phyloP scores from a whole-genome alignment of 2,797 vertebrate species.

The Corythornis leucogaster region DNA sequence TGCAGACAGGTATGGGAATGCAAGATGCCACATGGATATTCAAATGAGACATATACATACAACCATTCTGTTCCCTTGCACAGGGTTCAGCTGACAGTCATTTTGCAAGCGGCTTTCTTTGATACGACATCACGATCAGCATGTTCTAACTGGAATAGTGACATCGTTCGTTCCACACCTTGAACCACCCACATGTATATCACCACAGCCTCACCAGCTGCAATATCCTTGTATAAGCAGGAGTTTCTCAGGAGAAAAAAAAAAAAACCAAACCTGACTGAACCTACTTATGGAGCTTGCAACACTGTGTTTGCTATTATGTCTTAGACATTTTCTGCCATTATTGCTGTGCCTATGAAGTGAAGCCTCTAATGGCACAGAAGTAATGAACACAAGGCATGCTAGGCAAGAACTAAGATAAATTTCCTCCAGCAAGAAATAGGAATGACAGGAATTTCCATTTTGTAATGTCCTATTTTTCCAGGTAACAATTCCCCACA shows the following conservation, averaged over 20 bases:
- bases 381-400: not conserved
- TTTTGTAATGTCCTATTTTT: not conserved
- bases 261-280: not conserved
- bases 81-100: conserved; percentile 45
- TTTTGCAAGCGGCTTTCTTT: conserved; percentile 42
- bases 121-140: conserved; percentile 5
- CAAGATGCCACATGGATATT: not conserved
- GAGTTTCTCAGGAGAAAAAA: conserved; percentile 25
- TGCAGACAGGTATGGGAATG: not conserved
- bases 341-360: not conserved
- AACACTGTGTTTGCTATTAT: not conserved
- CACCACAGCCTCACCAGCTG: conserved; percentile 20
- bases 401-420: not conserved
- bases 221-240: not conserved
- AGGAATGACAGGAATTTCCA: not conserved
- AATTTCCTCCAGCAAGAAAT: not conserved
- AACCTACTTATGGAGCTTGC: not conserved
- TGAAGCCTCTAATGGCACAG: not conserved
- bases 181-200: conserved; percentile 55
- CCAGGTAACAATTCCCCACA: not conserved
- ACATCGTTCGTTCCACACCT: conserved; percentile 61
- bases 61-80: not conserved
- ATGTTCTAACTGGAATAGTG: conserved; percentile 47
- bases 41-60: not conserved
- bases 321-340: not conserved